Base-by-base conservation (phyloP, 2,113 vertebrate genomes). In the Galemys pyrenaicus region DNA sequence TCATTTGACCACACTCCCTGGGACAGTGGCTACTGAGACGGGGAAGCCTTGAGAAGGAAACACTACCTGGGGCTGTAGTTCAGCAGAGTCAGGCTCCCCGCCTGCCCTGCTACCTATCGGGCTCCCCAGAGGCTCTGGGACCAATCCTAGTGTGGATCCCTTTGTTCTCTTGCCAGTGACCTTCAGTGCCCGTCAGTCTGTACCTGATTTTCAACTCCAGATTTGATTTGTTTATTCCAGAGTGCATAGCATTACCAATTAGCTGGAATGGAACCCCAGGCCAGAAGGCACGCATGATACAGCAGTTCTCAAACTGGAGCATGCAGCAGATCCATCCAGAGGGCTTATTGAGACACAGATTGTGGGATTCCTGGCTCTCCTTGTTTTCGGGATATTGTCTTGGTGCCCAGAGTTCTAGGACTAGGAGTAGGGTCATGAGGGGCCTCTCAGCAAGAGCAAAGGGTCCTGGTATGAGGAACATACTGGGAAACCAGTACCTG, bases 171-270 rank as follows among this genome's bases (percentile, higher is more conserved):
- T 24, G 2, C 32, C 13, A 11, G 9, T 46, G 68, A 22, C 58
- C 37, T 62, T 20, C n/a, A 64, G n/a, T 20, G 77, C 41, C 44
- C 94, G 32, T 37, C 20, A 60, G 13, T 9, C n/a, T 39, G 6
- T 62, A 41, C 10, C 56, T 74, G 56, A 82, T 86, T 35, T 26
- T 84, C 65, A 78, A 28, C 24, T 51, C 35, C 20, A 74, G 58
- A 44, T 70, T 93, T 95, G 64, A 35, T 35, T 92, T 32, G n/a
- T 68, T 89, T 70, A 54, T 93, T 84, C 22, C 22, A 86, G 26
- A 35, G 6, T 84, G 17, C 5, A 35, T 30, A 73, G 37, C 20
- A 32, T 58, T 84, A 62, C 28, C 65, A 77, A 6, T 49, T 71
- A 94, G 17, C 28, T 49, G 10, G 89, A 74, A 41, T 56, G 39